These are phyloP conservation scores for Anableps anableps DNA, from an alignment of 2,797 vertebrate genomes.

Conservation along the genomic window DNA sequence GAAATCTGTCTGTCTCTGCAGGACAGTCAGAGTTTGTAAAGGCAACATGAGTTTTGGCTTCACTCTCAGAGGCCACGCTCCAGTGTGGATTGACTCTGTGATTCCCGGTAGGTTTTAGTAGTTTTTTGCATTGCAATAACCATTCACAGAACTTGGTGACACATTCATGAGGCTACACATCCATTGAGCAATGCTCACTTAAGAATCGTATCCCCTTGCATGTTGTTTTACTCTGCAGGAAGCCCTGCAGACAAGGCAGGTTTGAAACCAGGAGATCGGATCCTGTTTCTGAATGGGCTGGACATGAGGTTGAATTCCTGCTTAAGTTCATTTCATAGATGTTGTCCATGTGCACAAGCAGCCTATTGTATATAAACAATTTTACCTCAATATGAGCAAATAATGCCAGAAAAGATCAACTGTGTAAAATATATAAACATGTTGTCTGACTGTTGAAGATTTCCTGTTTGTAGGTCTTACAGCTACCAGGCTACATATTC, in stretches of 20 bases:
- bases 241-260: constrained; percentile 95
- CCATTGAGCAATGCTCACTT: not conserved
- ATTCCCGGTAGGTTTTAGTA: constrained; percentile 86
- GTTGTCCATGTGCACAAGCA: not conserved
- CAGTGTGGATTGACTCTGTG: constrained; percentile 97
- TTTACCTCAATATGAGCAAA: not conserved
- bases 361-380: not conserved
- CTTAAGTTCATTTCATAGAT: not conserved
- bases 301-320: constrained; percentile 90
- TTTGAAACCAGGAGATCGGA: constrained; percentile 93
- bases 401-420: not conserved
- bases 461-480: constrained; percentile 6
- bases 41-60: constrained; percentile 97
- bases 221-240: constrained; percentile 74
- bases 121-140: not conserved
- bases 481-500: constrained; percentile 5
- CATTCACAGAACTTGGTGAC: not conserved
- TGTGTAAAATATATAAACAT: constrained; percentile 3
- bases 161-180: not conserved
- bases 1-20: constrained; percentile 63
- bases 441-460: not conserved
- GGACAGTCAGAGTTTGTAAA: constrained; percentile 96
- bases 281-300: constrained; percentile 95
- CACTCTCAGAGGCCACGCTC: constrained; percentile 93
- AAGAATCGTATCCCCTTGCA: not conserved